Base-by-base conservation (phyloP, 2,888 invertebrate genomes). In the Stratiomys singularior region DNA sequence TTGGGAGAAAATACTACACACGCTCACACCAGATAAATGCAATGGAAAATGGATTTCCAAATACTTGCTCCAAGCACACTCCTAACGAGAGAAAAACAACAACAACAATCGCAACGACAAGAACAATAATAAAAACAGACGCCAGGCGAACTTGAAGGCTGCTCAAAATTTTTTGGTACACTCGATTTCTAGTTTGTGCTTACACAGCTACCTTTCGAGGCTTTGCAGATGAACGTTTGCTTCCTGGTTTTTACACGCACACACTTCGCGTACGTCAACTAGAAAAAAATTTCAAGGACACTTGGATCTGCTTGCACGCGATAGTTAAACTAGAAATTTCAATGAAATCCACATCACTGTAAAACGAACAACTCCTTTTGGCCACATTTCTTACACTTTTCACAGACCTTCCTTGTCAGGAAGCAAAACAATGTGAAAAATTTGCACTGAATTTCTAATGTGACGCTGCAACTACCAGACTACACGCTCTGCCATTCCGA, bases 401-500 rank as follows among this genome's bases (percentile, higher is more conserved):
- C 37, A 5, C 11, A 18, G 4, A 72, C 18, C 18, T 28, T 64
- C 13, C 28, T n/a, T n/a, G 63, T 63, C 23, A 25, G 25, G 67
- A 7, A 44, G 67, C 23, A 67, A 58, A 37, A 25, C 44, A 58
- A 58, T 60, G 23, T 25, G 60, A 37, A 3, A 37, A 47, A 69
- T 69, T 21, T 69, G 69, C 69, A 69, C 28, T 27, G 44, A 69
- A 47, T 69, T 37, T 21, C 30, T 44, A 13, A 21, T 1, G 18
- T 30, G 11, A 25, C 15, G 47, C 69, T n/a, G 46, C 11, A 21
- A 23, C 44, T 47, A 25, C 44, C 47, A 7, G 69, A 69, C 69
- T 69, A 60, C 74, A 60, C 37, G 74, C 74, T 74, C 23, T 74
- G 13, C 44, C 74, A 58, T 74, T 37, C 74, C 58, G 58, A 58